Evolutionary conservation across 2,797 vertebrate genomes (phyloP).

Genomic region (Hoplostethus mediterraneus): DNA sequence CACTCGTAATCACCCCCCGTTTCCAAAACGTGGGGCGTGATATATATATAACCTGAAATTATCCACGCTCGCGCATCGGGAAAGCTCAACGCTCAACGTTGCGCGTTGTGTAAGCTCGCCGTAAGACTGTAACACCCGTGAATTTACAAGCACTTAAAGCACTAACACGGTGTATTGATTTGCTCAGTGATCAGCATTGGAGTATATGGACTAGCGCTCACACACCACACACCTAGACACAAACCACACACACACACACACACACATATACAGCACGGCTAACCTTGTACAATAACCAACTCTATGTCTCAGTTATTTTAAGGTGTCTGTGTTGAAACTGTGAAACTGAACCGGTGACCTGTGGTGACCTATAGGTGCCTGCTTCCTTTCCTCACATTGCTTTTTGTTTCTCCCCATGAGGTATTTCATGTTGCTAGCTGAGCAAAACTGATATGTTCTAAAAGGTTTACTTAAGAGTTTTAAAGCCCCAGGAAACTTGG

Average conservation of each 20-base stretch:
- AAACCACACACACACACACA: neutral
- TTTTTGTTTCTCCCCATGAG: slow-evolving; percentile 2
- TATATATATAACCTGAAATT: slow-evolving; percentile 50
- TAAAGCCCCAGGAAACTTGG: too few species aligned
- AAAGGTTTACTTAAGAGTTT: neutral
- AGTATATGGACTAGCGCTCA: slow-evolving; percentile 29
- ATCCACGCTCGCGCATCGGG: slow-evolving; percentile 49
- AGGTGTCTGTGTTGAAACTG: too few species aligned
- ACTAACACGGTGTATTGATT: neutral
- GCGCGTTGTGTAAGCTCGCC: slow-evolving; percentile 33
- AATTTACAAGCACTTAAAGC: slow-evolving; percentile 52
- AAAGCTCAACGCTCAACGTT: slow-evolving; percentile 27
- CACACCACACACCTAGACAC: slow-evolving; percentile 6
- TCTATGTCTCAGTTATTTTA: slow-evolving; percentile 2
- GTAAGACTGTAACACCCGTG: slow-evolving; percentile 42
- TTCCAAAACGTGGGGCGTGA: slow-evolving; percentile 57
- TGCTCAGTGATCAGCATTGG: slow-evolving; percentile 12
- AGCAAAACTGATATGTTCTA: neutral
- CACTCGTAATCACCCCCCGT: slow-evolving; percentile 66
- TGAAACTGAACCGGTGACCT: too few species aligned
- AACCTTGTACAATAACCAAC: slow-evolving; percentile 12
- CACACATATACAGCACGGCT: neutral
- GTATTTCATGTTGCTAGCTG: neutral
- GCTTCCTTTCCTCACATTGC: too few species aligned
- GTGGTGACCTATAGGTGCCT: too few species aligned